Conservation (phyloP, 2,888 invertebrate species). For the Enchytraeus crypticus region DNA sequence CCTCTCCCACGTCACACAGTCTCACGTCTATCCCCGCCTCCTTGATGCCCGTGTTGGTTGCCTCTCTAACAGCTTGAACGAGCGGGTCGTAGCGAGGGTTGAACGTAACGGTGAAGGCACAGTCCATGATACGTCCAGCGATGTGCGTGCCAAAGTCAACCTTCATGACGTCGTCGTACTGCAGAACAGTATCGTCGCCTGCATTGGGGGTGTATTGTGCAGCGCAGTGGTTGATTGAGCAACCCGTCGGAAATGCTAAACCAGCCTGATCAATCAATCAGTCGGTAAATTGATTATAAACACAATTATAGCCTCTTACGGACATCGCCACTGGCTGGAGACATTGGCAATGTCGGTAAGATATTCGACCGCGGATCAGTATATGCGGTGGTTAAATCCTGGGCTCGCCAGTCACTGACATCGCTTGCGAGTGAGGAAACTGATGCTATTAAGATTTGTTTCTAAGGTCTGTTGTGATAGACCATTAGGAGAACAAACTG, state of each 20-base stretch:
- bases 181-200: conserved; percentile 86
- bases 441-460: not conserved
- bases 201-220: conserved; percentile 99
- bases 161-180: conserved; percentile 94
- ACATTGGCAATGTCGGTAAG: too few species aligned
- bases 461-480: too few species aligned
- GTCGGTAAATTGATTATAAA: not conserved
- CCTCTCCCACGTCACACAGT: conserved; percentile 88
- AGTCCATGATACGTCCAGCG: conserved; percentile 90
- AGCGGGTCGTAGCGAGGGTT: conserved; percentile 91
- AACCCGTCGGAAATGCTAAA: conserved; percentile 83
- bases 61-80: conserved; percentile 77
- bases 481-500: too few species aligned
- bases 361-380: too few species aligned
- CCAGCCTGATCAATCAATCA: conserved; percentile 90
- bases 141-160: conserved; percentile 98
- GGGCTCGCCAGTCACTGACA: too few species aligned
- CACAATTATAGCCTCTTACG: not conserved
- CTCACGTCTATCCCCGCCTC: conserved; percentile 90
- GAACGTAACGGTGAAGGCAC: conserved; percentile 93
- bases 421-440: too few species aligned
- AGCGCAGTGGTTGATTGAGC: conserved; percentile 96
- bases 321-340: too few species aligned
- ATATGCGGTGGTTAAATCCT: too few species aligned
- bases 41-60: conserved; percentile 94